Evolutionary conservation across 2,888 invertebrate genomes (phyloP), one percentile per base, ranked within the genome.

Genomic region (Smittia sp.): DNA sequence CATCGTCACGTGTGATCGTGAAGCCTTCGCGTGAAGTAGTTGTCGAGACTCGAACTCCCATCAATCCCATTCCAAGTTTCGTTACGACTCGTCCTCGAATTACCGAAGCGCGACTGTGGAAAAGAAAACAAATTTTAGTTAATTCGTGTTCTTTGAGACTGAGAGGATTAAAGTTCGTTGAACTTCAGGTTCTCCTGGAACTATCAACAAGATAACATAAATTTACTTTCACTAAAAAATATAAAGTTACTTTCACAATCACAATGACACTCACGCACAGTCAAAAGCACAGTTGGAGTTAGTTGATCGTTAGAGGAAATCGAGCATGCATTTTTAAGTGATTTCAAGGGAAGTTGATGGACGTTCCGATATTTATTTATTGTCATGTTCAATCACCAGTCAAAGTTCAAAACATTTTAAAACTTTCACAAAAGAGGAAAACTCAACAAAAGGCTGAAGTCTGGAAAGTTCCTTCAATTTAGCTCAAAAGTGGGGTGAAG

Each of bases 1-100:
- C 95, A 78, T 94, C 94, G 77, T 94, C 93, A 75, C 94, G 85
- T 1, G 96, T 95, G 74, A 96, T 83, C 0, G 98, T 98, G 83
- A 96, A 97, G 13, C 98, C 98, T 85, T 96, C 97, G 66, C 94
- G 86, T n/a, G 96, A 92, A 2, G 93, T 93, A 74, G 92, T 92
- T 58, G 98, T 96, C 76, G 94, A 93, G 2, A 99, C 97, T 76
- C 98, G 87, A 7, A 98, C 97, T 38, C 98, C 98, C 81, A 96
- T 93, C 77, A 99, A 85, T 39, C 98, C 96, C 79, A 93, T 93
- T 66, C 95, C 94, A 80, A 96, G 90, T 69, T 90, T 88, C 63
- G 96, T 94, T 74, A 94, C 89, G 70, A 99, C 97, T 76, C 93
- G 90, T 65, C 99, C 99, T 75, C 98, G 90, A 75, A 99, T 93